A percentile compares a stretch with the other conserved stretches of the same genome.
phyloP scores from a whole-genome alignment of 2,797 vertebrate species.

The Falco peregrinus region DNA sequence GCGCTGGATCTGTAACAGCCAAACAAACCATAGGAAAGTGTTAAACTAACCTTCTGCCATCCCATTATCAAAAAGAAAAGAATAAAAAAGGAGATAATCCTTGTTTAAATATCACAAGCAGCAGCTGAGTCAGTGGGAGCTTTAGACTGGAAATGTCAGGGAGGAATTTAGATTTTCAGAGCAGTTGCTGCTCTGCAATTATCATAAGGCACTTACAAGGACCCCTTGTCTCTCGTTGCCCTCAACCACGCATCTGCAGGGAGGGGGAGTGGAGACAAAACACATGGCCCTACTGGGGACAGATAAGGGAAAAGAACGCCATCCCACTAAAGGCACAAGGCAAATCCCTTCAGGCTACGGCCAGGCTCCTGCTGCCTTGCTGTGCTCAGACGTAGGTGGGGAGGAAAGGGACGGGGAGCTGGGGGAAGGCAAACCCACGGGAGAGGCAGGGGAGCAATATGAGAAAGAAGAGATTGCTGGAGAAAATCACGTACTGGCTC shows the following conservation, averaged over 20 bases:
- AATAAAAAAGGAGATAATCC: constrained; percentile 69
- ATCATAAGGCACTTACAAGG: constrained; percentile 71
- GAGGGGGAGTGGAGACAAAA: constrained; percentile 31
- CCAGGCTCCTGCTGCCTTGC: neutral
- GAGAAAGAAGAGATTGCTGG: neutral
- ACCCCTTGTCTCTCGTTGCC: constrained; percentile 53
- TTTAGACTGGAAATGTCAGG: constrained; percentile 81
- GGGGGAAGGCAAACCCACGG: neutral
- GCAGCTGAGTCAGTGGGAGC: constrained; percentile 64
- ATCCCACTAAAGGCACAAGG: constrained; percentile 34
- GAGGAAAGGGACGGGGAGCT: neutral
- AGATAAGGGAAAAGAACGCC: constrained; percentile 39
- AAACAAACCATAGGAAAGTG: constrained; percentile 60
- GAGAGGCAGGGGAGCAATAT: neutral
- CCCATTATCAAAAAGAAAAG: constrained; percentile 56
- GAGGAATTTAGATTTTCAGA: constrained; percentile 74
- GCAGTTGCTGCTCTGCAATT: constrained; percentile 65
- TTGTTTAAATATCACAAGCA: constrained; percentile 79
- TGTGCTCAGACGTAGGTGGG: neutral
- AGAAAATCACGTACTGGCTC: neutral
- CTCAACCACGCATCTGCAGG: constrained; percentile 20
- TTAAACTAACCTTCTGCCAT: constrained; percentile 66
- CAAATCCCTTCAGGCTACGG: constrained; percentile 39
- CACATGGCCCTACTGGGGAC: constrained; percentile 39
- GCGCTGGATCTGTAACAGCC: neutral